These are phyloP conservation scores for Pachymerium ferrugineum DNA, from an alignment of 2,888 invertebrate genomes.

Conservation along the genomic window DNA sequence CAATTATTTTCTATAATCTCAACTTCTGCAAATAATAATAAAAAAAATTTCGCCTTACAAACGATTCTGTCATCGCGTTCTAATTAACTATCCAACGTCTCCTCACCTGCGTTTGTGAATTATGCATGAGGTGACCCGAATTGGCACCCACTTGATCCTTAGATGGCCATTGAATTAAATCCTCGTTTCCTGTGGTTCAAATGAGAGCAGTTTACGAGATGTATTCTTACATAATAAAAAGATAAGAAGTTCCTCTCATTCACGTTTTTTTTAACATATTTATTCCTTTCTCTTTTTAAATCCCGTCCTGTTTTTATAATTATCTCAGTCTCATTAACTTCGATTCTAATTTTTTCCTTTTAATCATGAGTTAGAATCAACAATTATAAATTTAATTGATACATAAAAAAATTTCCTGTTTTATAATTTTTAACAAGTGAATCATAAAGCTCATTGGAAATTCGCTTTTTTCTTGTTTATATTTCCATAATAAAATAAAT, in stretches of 20 bases:
- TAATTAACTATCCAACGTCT: not conserved
- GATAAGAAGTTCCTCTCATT: not conserved
- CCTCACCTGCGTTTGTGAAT: not conserved
- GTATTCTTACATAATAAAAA: not conserved
- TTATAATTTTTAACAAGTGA: no score
- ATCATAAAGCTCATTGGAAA: no score
- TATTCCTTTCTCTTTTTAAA: not conserved
- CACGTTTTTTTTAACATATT: not conserved
- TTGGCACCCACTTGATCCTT: not conserved
- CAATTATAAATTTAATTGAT: constrained; percentile 8
- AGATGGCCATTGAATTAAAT: not conserved
- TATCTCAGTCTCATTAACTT: not conserved
- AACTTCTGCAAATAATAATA: not conserved
- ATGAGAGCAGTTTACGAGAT: constrained; percentile 2
- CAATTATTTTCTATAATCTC: not conserved
- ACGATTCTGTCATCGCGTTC: not conserved
- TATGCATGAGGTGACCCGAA: constrained; percentile 8
- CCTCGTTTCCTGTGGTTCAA: not conserved
- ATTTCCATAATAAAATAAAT: no score
- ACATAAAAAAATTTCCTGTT: no score
- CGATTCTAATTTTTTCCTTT: not conserved
- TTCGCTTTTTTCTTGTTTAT: no score
- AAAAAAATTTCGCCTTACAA: not conserved
- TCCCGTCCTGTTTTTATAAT: not conserved
- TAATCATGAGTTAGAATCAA: not conserved